phyloP scores from a whole-genome alignment of 2,888 invertebrate genomes.

The Tethea ocularis region DNA sequence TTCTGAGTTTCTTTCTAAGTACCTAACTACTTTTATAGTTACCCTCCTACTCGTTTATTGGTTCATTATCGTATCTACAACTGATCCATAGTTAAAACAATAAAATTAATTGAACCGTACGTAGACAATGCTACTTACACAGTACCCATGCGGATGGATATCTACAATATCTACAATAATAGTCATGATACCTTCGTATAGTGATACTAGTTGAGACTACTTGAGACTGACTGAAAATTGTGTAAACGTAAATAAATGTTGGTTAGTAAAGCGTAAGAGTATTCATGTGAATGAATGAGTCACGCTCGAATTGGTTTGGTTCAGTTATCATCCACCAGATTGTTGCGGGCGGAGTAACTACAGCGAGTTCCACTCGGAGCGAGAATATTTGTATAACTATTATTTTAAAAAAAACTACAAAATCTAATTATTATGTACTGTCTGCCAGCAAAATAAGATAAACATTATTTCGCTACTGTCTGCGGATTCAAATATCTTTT shows the following conservation, averaged over 20 bases:
- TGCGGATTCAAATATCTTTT: too few species aligned
- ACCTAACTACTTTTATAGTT: too few species aligned
- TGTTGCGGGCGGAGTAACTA: conserved; percentile 37
- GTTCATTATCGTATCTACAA: too few species aligned
- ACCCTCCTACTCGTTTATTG: too few species aligned
- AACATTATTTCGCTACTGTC: too few species aligned
- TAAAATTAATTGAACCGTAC: not conserved
- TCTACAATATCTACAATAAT: not conserved
- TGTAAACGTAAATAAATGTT: conserved; percentile 61
- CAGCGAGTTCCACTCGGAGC: not conserved
- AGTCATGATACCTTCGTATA: not conserved
- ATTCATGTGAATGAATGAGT: conserved; percentile 78
- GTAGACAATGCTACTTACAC: too few species aligned
- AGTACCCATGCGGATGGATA: not conserved
- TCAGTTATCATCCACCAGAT: conserved; percentile 59
- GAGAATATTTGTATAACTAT: not conserved
- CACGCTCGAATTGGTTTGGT: conserved; percentile 71
- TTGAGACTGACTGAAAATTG: conserved; percentile 30
- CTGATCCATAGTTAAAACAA: too few species aligned
- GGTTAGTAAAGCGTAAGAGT: conserved; percentile 63
- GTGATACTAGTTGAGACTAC: not conserved
- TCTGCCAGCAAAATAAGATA: too few species aligned
- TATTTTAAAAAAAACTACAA: too few species aligned
- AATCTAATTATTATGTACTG: too few species aligned
- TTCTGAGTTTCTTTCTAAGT: too few species aligned